phyloP scores from a whole-genome alignment of 92 coral and sea anemone genomes.

The Porites lobata region DNA sequence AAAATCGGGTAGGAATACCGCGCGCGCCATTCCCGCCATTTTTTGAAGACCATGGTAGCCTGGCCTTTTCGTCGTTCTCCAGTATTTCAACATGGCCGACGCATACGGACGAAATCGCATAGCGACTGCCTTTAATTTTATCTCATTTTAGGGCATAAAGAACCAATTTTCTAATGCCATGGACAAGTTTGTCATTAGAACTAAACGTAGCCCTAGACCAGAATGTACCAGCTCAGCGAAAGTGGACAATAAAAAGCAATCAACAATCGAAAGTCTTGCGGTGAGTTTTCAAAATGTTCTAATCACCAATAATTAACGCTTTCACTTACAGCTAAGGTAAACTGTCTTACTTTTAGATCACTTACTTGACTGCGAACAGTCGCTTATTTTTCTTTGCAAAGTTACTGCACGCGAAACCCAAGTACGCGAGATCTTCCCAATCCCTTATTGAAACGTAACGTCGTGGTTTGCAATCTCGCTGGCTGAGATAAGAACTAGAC shows the following conservation, averaged over 20 bases:
- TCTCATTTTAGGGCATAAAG: background rate
- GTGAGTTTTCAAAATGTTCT: background rate
- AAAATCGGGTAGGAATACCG: no score
- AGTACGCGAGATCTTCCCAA: no score
- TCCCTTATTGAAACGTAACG: no score
- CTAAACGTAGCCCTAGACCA: constrained; percentile 50
- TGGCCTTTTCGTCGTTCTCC: background rate
- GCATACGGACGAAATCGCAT: background rate
- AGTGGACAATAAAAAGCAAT: constrained; percentile 55
- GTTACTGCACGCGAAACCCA: no score
- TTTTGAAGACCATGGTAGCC: constrained; percentile 5
- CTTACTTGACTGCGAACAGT: no score
- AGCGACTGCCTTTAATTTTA: background rate
- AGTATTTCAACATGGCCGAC: constrained; percentile 29
- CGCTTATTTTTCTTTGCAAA: no score
- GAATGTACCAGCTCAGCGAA: constrained; percentile 16
- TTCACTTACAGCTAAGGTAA: no score
- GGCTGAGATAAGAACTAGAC: no score
- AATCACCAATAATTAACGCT: background rate
- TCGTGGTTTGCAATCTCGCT: no score
- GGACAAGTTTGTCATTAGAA: constrained; percentile 73
- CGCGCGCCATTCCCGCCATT: constrained; percentile 10
- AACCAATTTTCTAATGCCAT: background rate
- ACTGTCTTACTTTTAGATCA: no score
- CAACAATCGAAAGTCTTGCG: constrained; percentile 68